A percentile compares a stretch with the other conserved stretches of the same genome.
These are phyloP conservation scores for Stichodactyla mertensii DNA, from an alignment of 64 coral and sea anemone species.

Conservation along the genomic window DNA sequence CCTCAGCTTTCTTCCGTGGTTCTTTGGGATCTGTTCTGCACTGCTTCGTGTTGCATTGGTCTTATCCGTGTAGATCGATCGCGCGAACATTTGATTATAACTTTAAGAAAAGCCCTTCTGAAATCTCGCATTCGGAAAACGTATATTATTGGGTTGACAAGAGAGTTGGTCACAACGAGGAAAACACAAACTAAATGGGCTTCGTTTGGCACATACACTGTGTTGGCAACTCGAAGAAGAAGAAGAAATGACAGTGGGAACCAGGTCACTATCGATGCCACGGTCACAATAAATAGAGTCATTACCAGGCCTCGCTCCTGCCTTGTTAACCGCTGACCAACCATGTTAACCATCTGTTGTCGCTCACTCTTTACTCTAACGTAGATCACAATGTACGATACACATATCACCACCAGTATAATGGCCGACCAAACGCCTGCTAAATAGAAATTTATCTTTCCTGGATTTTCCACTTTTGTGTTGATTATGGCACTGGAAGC, in stretches of 20 bases:
- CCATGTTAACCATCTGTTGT: background rate
- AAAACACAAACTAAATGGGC: background rate
- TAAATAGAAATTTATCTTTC: background rate
- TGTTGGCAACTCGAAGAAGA: background rate
- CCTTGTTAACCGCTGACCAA: background rate
- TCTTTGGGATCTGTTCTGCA: background rate
- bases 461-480: background rate
- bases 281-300: conserved; percentile 11
- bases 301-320: background rate
- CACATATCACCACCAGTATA: background rate
- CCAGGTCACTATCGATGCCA: conserved; percentile 14
- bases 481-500: background rate
- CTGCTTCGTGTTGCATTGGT: background rate
- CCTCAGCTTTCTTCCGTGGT: background rate
- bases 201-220: background rate
- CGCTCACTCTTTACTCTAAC: background rate
- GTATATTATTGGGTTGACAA: conserved; percentile 3
- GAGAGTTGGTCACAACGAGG: background rate
- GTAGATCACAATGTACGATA: background rate
- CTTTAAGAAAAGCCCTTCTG: background rate
- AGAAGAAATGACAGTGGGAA: conserved; percentile 1
- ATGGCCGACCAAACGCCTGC: background rate
- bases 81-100: background rate
- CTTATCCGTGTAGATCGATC: background rate
- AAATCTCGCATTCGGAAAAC: background rate